phyloP scores from a whole-genome alignment of 2,888 invertebrate genomes.

The Lycia hirtaria region DNA sequence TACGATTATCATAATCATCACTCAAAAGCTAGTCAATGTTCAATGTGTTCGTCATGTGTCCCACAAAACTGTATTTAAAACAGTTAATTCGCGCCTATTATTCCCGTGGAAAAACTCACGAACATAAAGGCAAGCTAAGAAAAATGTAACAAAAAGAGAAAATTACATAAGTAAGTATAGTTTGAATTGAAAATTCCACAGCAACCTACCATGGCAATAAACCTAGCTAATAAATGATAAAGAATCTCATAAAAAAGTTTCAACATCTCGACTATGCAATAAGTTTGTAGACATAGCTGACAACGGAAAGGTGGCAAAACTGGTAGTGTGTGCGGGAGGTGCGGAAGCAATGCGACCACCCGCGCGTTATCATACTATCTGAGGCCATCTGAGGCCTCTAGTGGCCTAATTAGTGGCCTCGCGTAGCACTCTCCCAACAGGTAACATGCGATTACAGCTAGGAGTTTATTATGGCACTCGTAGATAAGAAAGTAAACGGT shows the following conservation, averaged over 20 bases:
- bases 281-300: constrained; percentile 11
- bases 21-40: too few relatives aligned
- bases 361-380: constrained; percentile 54
- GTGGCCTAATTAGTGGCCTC: constrained; percentile 72
- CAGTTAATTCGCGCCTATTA: too few relatives aligned
- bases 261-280: constrained; percentile 1
- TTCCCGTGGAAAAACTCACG: too few relatives aligned
- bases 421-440: constrained; percentile 51
- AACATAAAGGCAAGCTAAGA: too few relatives aligned
- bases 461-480: background rate
- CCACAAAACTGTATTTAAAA: too few relatives aligned
- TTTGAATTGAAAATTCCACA: background rate
- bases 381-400: constrained; percentile 21
- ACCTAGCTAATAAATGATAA: background rate
- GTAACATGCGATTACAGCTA: constrained; percentile 51
- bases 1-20: too few relatives aligned
- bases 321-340: constrained; percentile 10
- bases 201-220: background rate
- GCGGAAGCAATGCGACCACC: constrained; percentile 48
- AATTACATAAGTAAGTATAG: too few relatives aligned
- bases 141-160: too few relatives aligned
- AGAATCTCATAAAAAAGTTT: constrained; percentile 2
- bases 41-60: too few relatives aligned
- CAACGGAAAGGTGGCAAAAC: constrained; percentile 11
- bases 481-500: constrained; percentile 3